Evolutionary conservation across 35 echinoderm and acorn worm genomes (phyloP).

Genomic region (Strongylocentrotus purpuratus): DNA sequence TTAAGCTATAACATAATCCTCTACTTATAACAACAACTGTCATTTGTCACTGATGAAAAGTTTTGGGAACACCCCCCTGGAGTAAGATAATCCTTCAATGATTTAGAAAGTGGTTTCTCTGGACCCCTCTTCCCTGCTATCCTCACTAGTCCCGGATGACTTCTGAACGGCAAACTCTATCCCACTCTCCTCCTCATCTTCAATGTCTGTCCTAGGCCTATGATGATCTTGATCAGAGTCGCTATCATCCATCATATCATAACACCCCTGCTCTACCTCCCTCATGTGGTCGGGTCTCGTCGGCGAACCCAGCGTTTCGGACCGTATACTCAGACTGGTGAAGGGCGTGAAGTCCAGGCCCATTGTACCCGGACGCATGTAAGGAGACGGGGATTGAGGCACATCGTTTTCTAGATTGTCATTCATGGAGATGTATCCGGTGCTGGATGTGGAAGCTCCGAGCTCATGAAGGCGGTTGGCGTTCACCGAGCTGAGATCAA

Average conservation of each 20-base stretch:
- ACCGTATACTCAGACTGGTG: slow-evolving; percentile 30
- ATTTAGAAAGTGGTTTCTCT: slow-evolving; percentile 26
- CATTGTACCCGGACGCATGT: background rate
- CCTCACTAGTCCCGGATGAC: background rate
- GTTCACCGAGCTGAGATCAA: slow-evolving; percentile 64
- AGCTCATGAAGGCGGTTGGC: slow-evolving; percentile 22
- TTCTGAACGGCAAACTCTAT: slow-evolving; percentile 56
- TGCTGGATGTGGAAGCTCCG: slow-evolving; percentile 46
- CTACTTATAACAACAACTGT: too few species aligned
- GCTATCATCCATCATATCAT: slow-evolving; percentile 59
- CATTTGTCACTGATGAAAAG: too few species aligned
- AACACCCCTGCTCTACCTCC: slow-evolving; percentile 53
- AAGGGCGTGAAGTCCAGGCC: background rate
- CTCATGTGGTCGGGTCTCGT: slow-evolving; percentile 18
- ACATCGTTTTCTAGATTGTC: slow-evolving; percentile 57
- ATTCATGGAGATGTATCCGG: slow-evolving; percentile 43
- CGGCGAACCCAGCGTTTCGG: background rate
- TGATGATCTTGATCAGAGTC: slow-evolving; percentile 20
- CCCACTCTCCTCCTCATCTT: slow-evolving; percentile 51
- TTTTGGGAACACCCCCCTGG: too few species aligned
- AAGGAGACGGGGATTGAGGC: slow-evolving; percentile 43
- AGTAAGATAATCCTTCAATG: too few species aligned
- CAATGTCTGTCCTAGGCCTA: background rate
- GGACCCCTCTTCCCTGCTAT: background rate
- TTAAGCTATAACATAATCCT: too few species aligned